Base-by-base conservation (phyloP, 1,140 invertebrate genomes). In the Heliconius himera region DNA sequence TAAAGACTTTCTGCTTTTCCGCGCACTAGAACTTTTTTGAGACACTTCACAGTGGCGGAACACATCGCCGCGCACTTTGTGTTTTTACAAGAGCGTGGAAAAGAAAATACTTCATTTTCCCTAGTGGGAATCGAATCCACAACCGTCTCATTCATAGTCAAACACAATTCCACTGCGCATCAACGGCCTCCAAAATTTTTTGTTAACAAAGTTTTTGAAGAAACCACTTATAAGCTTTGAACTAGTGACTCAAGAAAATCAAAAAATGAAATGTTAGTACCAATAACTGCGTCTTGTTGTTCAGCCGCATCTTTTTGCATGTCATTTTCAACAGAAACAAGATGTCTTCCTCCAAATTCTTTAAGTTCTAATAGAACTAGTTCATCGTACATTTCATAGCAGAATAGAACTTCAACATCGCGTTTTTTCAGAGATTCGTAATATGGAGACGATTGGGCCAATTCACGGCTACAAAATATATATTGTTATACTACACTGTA, bases 311-410 rank as follows among this genome's bases (percentile, higher is more conserved):
- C 96, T 80, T 97, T 96, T 75, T 98, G 95, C 96, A 99, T 97
- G 92, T 99, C 98, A 91, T 99, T 99, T 94, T 99, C 99, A 8
- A 99, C 98, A 1, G 98, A 99, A 1, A 97, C 96, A 1, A 99
- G 95, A 75, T 96, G 95, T 86, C 97, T 97, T 73, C 96, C 96
- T 80, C 97, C 97, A 90, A 98, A 99, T 88, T 98, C 96, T 82
- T 96, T 96, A 29, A 99, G 93, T 85, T 99, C 98, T 95, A 99
- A 97, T 1, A 99, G 94, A 13, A 99, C 98, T 33, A 99, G 94
- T 93, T 99, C 99, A 95, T 99, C 99, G 86, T 99, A 99, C 1
- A 97, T 97, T 87, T 99, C 98, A 87, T 98, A 99, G 88, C 98
- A 98, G 91, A 99, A 99, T 3, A 99, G 90, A 1, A 99, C 98